phyloP scores from a whole-genome alignment of 2,113 vertebrate genomes.

The Eretmochelys imbricata region DNA sequence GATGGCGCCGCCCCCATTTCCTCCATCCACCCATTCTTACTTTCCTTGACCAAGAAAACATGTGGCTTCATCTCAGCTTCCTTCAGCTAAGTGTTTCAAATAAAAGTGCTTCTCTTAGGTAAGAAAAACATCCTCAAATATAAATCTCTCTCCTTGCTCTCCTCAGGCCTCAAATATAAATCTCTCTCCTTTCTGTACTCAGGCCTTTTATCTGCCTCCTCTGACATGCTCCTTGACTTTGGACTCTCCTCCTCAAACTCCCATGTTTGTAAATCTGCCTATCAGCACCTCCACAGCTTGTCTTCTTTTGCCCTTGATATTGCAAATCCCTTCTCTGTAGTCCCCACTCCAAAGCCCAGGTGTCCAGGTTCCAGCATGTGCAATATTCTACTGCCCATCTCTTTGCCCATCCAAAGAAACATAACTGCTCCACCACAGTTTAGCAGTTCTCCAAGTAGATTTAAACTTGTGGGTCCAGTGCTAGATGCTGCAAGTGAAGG shows the following conservation, averaged over 20 bases:
- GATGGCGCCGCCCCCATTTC: background rate
- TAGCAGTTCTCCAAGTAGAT: background rate
- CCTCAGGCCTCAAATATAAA: background rate
- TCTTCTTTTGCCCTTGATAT: background rate
- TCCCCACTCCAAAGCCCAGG: background rate
- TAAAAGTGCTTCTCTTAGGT: background rate
- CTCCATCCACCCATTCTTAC: conserved; percentile 3
- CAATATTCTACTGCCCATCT: background rate
- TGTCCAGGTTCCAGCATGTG: background rate
- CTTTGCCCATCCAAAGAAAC: background rate
- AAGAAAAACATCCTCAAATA: background rate
- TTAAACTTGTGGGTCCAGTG: background rate
- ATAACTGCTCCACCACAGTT: background rate
- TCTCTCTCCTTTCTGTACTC: background rate
- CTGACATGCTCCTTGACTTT: background rate
- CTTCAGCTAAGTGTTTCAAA: conserved; percentile 6
- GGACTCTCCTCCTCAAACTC: background rate
- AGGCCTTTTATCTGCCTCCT: background rate
- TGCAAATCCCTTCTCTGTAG: background rate
- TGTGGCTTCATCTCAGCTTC: conserved; percentile 11
- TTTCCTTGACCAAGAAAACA: conserved; percentile 26
- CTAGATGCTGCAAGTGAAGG: background rate
- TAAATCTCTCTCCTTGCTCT: conserved; percentile 4
- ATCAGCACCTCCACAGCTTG: background rate
- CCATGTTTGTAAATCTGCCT: background rate